A percentile compares a stretch with the other conserved stretches of the same genome.
phyloP scores from a whole-genome alignment of 64 coral and sea anemone genomes.

The Trachythela sp. region DNA sequence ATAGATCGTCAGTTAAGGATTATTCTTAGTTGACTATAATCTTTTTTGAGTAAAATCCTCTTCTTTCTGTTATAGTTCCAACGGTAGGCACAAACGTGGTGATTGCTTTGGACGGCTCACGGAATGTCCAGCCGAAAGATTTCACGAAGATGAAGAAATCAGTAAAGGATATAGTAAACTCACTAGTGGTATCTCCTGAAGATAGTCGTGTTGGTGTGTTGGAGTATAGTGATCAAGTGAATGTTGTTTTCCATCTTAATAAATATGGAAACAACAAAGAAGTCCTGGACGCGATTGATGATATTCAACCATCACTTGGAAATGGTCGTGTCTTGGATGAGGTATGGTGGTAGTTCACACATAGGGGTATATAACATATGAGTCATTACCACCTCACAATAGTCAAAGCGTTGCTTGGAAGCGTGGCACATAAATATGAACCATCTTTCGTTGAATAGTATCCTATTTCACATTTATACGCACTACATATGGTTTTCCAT shows the following conservation, averaged over 20 bases:
- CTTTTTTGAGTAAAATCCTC: background rate
- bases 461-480: too few relatives aligned
- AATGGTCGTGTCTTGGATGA: background rate
- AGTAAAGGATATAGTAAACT: background rate
- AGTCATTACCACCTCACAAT: too few relatives aligned
- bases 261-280: background rate
- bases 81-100: background rate
- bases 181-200: background rate
- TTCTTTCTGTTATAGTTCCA: background rate
- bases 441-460: too few relatives aligned
- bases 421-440: too few relatives aligned
- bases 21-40: too few relatives aligned
- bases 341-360: background rate
- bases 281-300: background rate
- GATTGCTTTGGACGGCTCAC: conserved; percentile 9
- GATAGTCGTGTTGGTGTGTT: conserved; percentile 17
- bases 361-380: background rate
- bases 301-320: background rate
- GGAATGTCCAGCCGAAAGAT: background rate
- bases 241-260: background rate
- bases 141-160: background rate
- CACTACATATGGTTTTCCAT: too few relatives aligned
- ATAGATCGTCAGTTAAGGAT: too few relatives aligned
- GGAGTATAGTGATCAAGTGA: conserved; percentile 13
- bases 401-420: too few relatives aligned